Evolutionary conservation across 2,113 vertebrate genomes (phyloP), one percentile per base, ranked within the genome.

Genomic region (Coryphaenoides rupestris): DNA sequence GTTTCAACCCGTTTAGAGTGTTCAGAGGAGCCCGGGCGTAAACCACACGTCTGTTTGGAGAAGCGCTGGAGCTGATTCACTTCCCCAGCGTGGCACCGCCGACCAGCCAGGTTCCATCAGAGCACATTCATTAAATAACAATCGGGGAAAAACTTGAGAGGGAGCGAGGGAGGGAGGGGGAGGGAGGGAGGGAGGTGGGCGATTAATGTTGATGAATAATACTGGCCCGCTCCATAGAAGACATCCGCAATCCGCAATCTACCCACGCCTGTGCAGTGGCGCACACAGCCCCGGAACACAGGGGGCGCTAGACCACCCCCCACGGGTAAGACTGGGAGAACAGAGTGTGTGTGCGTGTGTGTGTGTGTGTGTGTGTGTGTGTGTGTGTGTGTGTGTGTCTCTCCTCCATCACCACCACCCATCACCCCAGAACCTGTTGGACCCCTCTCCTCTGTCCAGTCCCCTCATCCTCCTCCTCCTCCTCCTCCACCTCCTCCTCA

Each of bases 261-360:
- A 70, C 40, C 2, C 33, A 49, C 58, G 53, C 65, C 78, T 82
- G 81, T 54, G 55, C 69, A 70, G 46, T 79, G 68, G 82, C 68
- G 82, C 50, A 33, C 56, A 74, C 83, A 81, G 75, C 75, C 77
- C 74, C 63, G 68, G 60, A 73, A 69, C 63, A 15, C 3, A 68
- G 17, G 5, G n/a, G 71, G 61, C 33, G 2, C 1, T 7, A 12
- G 33, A 10, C 33, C 9, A 2, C 9, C 66, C 46, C 61, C 54
- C 69, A 19, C 64, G 76, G 72, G 69, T 68, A 66, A n/a, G 60
- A 60, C 24, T 62, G 55, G 55, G 45, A 47, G 21, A 54, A 17
- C 26, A 45, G 62, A 21, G 52, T 50, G 5, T 19, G 55, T 55
- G 23, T 19, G 53, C 52, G 62, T 53, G 15, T 19, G 52, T 58